Percentiles rank a stretch among this genome's conserved stretches.
Evolutionary conservation across 1,140 invertebrate species (phyloP).

Genomic region (Streblospio benedicti): DNA sequence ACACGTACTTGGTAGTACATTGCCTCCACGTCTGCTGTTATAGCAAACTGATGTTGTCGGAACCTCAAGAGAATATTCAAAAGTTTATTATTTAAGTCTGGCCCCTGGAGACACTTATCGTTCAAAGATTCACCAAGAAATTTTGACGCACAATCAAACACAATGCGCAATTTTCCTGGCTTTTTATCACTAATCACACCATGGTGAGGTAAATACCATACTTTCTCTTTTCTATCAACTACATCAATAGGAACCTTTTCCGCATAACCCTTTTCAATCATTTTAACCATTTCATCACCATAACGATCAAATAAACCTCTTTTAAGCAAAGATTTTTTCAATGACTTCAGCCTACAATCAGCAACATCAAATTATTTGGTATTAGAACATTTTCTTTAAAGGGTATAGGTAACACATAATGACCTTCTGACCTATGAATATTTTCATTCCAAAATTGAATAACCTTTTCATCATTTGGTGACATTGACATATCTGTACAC

Average conservation of each 20-base stretch:
- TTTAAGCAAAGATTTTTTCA: too few relatives aligned
- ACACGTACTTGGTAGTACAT: conserved; percentile 20
- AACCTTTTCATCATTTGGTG: too few relatives aligned
- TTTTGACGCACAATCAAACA: conserved; percentile 21
- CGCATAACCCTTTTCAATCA: not conserved
- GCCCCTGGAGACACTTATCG: conserved; percentile 24
- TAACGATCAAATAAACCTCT: too few relatives aligned
- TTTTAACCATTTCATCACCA: not conserved
- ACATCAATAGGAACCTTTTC: not conserved
- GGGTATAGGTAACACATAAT: too few relatives aligned
- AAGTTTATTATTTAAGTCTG: conserved; percentile 35
- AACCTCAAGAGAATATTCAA: conserved; percentile 7
- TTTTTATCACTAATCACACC: conserved; percentile 15
- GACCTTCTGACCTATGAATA: too few relatives aligned
- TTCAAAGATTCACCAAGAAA: conserved; percentile 28
- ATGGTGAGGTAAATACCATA: conserved; percentile 22
- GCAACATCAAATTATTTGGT: too few relatives aligned
- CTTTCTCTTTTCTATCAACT: not conserved
- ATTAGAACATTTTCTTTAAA: too few relatives aligned
- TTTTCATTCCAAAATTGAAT: too few relatives aligned
- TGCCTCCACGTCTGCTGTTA: conserved; percentile 20
- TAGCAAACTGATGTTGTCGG: conserved; percentile 4
- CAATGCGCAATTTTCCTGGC: conserved; percentile 17
- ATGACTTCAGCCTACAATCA: too few relatives aligned
- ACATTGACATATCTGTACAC: too few relatives aligned